Evolutionary conservation across 2,888 invertebrate genomes (phyloP).

Genomic region (Gibbula magus): DNA sequence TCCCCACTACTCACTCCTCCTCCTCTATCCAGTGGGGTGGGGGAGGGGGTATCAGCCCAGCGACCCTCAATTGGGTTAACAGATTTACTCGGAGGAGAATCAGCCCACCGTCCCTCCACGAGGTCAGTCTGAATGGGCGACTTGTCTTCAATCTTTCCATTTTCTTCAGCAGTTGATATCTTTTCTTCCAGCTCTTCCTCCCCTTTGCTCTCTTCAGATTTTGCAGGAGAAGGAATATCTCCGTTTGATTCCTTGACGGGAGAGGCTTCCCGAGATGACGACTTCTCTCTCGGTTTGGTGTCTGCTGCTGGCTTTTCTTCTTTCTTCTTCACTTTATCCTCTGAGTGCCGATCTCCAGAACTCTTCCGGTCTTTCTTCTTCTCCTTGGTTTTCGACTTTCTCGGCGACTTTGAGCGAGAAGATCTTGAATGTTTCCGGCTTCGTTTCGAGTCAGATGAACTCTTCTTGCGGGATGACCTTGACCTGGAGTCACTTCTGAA

Average conservation of each 20-base stretch:
- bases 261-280: background rate
- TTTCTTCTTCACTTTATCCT: background rate
- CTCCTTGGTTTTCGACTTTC: slow-evolving; percentile 2
- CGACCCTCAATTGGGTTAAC: background rate
- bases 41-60: background rate
- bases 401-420: slow-evolving; percentile 17
- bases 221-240: background rate
- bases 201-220: background rate
- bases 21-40: background rate
- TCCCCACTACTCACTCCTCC: background rate
- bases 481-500: slow-evolving; percentile 39
- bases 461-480: background rate
- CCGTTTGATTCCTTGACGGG: background rate
- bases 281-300: background rate
- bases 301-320: background rate
- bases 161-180: background rate
- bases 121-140: too few species aligned
- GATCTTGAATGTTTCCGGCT: slow-evolving; percentile 9
- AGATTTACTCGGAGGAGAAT: background rate
- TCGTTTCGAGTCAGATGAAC: background rate
- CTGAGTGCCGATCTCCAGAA: background rate
- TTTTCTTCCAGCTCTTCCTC: background rate
- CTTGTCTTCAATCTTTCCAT: background rate
- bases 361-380: background rate
- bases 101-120: background rate